Evolutionary conservation across 2,113 vertebrate genomes (phyloP).

Genomic region (Macrotus californicus): DNA sequence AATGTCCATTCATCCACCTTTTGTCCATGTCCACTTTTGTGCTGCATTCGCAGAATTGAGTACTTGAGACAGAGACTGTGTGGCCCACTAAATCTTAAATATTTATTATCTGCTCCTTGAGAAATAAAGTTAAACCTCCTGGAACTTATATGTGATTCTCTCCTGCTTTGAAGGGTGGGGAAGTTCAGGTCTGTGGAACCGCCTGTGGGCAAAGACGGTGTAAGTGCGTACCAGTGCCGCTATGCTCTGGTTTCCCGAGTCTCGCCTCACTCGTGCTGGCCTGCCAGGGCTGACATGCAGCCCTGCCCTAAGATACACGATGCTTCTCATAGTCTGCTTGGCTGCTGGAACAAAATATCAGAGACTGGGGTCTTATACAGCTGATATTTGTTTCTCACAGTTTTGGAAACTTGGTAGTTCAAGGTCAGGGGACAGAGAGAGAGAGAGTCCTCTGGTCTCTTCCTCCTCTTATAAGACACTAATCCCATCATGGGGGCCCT

Average conservation of each 20-base stretch:
- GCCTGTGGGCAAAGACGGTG: background rate
- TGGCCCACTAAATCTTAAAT: background rate
- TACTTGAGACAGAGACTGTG: background rate
- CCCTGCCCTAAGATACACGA: too few relatives aligned
- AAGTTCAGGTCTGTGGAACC: background rate
- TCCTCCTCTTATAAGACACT: background rate
- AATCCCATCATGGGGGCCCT: background rate
- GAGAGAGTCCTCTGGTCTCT: background rate
- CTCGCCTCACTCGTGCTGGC: background rate
- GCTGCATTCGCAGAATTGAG: background rate
- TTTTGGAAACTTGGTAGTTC: background rate
- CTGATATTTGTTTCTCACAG: background rate
- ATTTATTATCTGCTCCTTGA: background rate
- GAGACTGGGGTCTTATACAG: background rate
- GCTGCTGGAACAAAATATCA: background rate
- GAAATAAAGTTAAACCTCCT: background rate
- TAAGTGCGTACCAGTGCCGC: accelerated
- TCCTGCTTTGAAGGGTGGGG: background rate
- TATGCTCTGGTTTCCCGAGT: background rate
- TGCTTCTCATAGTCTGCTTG: background rate
- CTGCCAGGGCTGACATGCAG: background rate
- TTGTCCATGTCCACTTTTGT: background rate
- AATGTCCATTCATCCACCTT: background rate
- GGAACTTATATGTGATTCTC: background rate
- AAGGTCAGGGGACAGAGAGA: background rate